Conservation (phyloP, 1,140 invertebrate species). For the Radopholus similis region DNA sequence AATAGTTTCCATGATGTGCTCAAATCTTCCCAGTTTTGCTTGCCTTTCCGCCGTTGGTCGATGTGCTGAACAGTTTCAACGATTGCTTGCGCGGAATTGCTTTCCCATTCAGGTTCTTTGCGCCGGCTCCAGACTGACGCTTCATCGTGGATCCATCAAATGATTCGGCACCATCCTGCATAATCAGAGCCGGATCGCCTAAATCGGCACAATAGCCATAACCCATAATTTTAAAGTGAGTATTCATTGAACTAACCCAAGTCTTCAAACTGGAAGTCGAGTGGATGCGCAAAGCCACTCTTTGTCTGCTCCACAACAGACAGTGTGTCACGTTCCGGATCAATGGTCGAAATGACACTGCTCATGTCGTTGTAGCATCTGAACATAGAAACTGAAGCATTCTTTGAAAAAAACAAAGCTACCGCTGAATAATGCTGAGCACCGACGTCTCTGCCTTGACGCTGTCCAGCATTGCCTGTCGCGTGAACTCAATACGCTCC, state of each 20-base stretch:
- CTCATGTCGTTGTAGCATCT: slow-evolving; percentile 57
- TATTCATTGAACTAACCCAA: slow-evolving; percentile 25
- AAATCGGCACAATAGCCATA: slow-evolving; percentile 16
- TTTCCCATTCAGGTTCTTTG: slow-evolving; percentile 38
- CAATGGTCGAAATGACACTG: slow-evolving; percentile 38
- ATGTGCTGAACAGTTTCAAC: slow-evolving; percentile 52
- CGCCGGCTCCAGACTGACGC: slow-evolving; percentile 17
- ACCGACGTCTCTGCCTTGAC: slow-evolving; percentile 50
- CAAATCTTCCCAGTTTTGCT: slow-evolving; percentile 3
- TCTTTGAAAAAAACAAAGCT: slow-evolving; percentile 18
- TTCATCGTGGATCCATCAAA: slow-evolving; percentile 33
- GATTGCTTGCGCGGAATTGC: slow-evolving; percentile 51
- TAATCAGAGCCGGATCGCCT: slow-evolving; percentile 13
- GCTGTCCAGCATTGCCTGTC: slow-evolving; percentile 36
- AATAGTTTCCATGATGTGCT: neutral
- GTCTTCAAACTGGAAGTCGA: slow-evolving; percentile 48
- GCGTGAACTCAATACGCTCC: slow-evolving; percentile 49
- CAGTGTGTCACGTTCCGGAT: slow-evolving; percentile 45
- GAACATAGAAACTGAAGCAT: slow-evolving; percentile 13
- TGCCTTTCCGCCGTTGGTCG: slow-evolving; percentile 23
- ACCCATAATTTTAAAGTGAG: slow-evolving; percentile 8
- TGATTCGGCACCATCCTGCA: slow-evolving; percentile 6
- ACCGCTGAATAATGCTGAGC: slow-evolving; percentile 40
- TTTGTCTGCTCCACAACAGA: slow-evolving; percentile 53
- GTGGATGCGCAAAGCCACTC: slow-evolving; percentile 48